phyloP scores from a whole-genome alignment of 2,797 vertebrate species.

The Phrynocephalus guinanensis region DNA sequence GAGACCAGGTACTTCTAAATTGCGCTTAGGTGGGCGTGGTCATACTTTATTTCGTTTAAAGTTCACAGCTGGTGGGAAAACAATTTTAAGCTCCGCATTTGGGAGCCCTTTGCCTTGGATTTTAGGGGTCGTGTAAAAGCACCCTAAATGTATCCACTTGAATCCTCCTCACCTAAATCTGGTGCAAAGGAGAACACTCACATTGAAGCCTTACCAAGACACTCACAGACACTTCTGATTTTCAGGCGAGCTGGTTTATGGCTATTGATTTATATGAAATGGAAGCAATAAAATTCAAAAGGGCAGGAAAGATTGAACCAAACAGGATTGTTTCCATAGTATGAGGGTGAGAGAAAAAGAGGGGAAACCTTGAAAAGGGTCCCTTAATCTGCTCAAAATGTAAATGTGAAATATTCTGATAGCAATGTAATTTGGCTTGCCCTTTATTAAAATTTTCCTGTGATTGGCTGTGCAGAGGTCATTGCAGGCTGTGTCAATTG shows the following conservation, averaged over 20 bases:
- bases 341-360: conserved; percentile 36
- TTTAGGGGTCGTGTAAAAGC: too few relatives aligned
- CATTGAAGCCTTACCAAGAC: background rate
- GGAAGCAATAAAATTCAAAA: conserved; percentile 36
- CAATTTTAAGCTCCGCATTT: too few relatives aligned
- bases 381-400: conserved; percentile 42
- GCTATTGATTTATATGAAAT: conserved; percentile 45
- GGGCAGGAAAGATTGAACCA: conserved; percentile 27
- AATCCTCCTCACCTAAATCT: background rate
- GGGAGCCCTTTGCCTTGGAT: too few relatives aligned
- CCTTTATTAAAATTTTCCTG: conserved; percentile 45
- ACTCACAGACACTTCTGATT: conserved; percentile 2
- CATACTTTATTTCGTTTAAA: too few relatives aligned
- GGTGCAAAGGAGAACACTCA: background rate
- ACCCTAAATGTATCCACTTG: background rate
- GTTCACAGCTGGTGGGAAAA: too few relatives aligned
- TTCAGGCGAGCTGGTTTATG: background rate
- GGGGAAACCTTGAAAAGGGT: conserved; percentile 37
- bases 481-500: conserved; percentile 40
- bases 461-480: conserved; percentile 43
- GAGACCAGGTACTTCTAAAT: too few relatives aligned
- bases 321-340: conserved; percentile 47
- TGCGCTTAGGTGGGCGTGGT: too few relatives aligned
- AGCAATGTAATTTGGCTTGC: conserved; percentile 49
- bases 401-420: conserved; percentile 55